Percentiles rank a stretch among this genome's conserved stretches.
Conservation (phyloP, 2,113 vertebrate genomes). For the Alosa alosa region DNA sequence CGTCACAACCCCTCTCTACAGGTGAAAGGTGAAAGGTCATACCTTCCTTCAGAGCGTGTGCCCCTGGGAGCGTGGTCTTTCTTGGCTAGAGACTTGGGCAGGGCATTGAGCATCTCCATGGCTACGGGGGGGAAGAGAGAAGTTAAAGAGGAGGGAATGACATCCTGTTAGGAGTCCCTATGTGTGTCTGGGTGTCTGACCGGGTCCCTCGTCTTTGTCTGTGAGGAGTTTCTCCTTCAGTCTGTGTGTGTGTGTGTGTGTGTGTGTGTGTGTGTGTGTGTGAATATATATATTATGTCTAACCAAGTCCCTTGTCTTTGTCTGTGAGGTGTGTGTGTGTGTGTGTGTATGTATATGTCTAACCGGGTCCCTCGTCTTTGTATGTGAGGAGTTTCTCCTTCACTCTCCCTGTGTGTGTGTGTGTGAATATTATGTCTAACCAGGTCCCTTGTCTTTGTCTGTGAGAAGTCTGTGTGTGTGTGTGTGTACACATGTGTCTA, state of each 20-base stretch:
- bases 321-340: background rate
- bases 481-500: conserved; percentile 24
- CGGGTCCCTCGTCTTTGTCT: no score
- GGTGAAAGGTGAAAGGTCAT: background rate
- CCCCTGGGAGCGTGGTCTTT: conserved; percentile 41
- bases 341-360: background rate
- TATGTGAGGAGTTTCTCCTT: conserved; percentile 58
- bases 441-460: background rate
- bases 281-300: background rate
- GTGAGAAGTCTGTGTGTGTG: background rate
- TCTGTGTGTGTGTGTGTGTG: background rate
- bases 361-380: no score
- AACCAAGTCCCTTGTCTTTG: no score
- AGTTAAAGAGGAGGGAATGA: background rate
- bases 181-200: background rate
- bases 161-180: background rate
- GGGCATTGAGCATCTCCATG: conserved; percentile 67
- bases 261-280: background rate
- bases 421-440: background rate
- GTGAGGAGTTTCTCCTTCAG: no score
- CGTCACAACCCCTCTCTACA: no score
- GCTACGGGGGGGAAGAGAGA: conserved; percentile 41
- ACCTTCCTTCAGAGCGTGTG: conserved; percentile 51
- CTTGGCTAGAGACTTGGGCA: conserved; percentile 41
- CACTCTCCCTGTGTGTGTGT: conserved; percentile 31